Percentiles rank a stretch among this genome's conserved stretches.
phyloP scores from a whole-genome alignment of 2,113 vertebrate genomes.

The Tichodroma muraria region DNA sequence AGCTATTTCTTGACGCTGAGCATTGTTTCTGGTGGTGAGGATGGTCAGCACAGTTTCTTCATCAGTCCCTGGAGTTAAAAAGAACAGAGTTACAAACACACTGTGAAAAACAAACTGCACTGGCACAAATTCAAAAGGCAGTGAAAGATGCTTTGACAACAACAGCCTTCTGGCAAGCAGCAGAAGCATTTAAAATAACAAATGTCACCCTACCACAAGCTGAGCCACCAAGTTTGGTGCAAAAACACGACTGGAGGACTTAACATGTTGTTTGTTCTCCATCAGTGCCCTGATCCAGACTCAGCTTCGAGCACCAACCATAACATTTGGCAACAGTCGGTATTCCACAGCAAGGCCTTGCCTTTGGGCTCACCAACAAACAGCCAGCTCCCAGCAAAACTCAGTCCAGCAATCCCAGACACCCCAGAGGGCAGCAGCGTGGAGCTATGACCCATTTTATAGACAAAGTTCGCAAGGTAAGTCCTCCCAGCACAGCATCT shows the following conservation, averaged over 20 bases:
- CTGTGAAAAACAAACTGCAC: not conserved
- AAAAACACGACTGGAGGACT: not conserved
- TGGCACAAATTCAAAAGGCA: not conserved
- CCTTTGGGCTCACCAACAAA: not conserved
- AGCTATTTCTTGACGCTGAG: constrained; percentile 87
- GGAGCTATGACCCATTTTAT: not conserved
- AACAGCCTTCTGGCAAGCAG: not conserved
- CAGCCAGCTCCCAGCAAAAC: not conserved
- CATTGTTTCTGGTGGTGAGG: constrained; percentile 81
- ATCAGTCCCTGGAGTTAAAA: constrained; percentile 82
- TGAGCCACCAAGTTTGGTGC: not conserved
- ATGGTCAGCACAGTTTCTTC: constrained; percentile 86
- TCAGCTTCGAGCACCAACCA: not conserved
- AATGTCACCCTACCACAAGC: not conserved
- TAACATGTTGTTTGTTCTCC: not conserved
- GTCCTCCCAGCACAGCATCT: not conserved
- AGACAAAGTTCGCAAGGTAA: not conserved
- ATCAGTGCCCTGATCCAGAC: not conserved
- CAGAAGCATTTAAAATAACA: not conserved
- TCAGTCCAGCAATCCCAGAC: not conserved
- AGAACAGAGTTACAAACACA: not conserved
- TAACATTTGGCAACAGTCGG: not conserved
- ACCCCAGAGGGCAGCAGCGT: not conserved
- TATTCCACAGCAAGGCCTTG: not conserved
- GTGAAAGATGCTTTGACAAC: not conserved